phyloP scores from a whole-genome alignment of 2,797 vertebrate genomes.

The Dendrocincla tyrannina region DNA sequence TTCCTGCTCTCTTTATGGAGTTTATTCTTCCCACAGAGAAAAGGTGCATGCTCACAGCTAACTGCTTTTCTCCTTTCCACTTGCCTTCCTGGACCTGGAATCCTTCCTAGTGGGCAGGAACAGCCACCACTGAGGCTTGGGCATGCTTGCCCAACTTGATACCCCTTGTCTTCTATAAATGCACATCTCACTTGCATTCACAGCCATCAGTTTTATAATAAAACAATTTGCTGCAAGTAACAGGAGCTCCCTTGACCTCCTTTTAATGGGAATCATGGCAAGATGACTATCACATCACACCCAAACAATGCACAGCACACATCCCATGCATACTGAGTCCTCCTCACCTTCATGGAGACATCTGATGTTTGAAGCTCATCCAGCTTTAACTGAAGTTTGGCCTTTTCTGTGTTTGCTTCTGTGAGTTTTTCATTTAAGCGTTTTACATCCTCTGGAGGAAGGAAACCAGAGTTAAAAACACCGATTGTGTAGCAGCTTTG shows the following conservation, averaged over 20 bases:
- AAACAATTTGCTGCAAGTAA: neutral
- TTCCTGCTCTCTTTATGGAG: neutral
- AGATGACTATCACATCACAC: neutral
- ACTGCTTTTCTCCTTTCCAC: neutral
- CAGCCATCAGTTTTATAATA: neutral
- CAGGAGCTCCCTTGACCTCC: neutral
- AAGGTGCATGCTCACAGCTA: neutral
- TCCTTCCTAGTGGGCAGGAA: neutral
- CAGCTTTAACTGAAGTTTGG: constrained; percentile 88
- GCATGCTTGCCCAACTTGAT: neutral
- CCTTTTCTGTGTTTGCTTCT: constrained; percentile 85
- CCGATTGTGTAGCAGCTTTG: neutral
- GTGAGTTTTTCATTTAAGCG: constrained; percentile 89
- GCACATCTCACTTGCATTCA: neutral
- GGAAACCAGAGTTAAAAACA: neutral
- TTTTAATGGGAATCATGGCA: neutral
- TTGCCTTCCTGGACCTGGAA: neutral
- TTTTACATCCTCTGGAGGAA: constrained; percentile 86
- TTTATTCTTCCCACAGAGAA: neutral
- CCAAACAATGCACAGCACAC: neutral
- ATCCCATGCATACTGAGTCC: neutral
- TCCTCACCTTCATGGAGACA: constrained; percentile 89
- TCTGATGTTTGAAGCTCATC: constrained; percentile 93
- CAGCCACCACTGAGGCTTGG: neutral
- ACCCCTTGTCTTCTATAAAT: neutral